A percentile compares a stretch with the other conserved stretches of the same genome.
These are phyloP conservation scores for Micropoecilia bifurca DNA, from an alignment of 2,797 vertebrate genomes.

Conservation along the genomic window DNA sequence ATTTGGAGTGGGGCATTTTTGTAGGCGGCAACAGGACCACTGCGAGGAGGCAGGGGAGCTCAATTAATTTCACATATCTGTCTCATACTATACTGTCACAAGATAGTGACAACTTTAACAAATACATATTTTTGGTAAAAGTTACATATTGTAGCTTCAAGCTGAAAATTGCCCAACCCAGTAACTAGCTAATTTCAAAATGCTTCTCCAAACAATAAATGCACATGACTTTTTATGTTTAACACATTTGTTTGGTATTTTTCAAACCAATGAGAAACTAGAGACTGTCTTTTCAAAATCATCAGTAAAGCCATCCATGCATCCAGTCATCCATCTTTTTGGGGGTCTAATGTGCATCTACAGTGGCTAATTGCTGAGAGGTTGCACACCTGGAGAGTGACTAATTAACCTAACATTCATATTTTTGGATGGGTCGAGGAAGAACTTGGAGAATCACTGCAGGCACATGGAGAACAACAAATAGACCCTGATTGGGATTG, in stretches of 20 bases:
- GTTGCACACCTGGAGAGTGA: background rate
- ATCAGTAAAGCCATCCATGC: background rate
- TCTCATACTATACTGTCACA: no score
- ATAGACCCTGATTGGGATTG: background rate
- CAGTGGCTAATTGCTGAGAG: background rate
- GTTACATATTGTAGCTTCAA: no score
- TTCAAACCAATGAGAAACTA: background rate
- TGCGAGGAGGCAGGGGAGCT: no score
- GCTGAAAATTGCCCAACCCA: background rate
- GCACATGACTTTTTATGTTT: background rate
- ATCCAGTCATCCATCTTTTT: background rate
- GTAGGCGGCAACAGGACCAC: no score
- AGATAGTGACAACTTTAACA: no score
- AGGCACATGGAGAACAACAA: background rate
- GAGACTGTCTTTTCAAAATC: background rate
- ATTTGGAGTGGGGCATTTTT: no score
- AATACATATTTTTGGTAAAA: no score
- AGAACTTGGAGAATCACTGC: background rate
- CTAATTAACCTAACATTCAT: background rate
- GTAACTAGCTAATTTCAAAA: background rate
- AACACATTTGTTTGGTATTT: background rate
- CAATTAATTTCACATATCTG: no score
- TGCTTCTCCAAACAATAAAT: background rate
- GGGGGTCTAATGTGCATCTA: background rate
- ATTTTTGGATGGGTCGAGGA: background rate